Conservation (phyloP, 2,888 invertebrate genomes). For the Meta bourneti region DNA sequence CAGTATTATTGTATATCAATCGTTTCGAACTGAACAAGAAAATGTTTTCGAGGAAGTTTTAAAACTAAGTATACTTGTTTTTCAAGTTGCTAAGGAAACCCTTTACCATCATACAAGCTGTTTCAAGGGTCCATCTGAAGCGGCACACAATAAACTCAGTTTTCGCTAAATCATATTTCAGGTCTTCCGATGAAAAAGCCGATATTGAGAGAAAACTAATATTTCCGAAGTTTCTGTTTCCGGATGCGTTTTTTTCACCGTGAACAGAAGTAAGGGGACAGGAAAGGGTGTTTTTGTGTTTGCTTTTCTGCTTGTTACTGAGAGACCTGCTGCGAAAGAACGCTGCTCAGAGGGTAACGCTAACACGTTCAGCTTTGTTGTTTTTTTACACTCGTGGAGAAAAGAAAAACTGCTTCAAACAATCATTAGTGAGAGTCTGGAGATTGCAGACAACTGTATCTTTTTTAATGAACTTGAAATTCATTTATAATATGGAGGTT, state of each 20-base stretch:
- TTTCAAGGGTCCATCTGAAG: background rate
- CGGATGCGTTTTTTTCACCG: background rate
- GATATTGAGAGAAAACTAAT: conserved; percentile 42
- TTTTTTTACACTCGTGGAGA: background rate
- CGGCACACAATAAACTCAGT: conserved; percentile 12
- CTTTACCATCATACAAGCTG: background rate
- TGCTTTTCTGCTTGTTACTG: conserved; percentile 17
- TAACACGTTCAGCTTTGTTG: background rate
- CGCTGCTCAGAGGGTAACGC: background rate
- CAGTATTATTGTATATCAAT: too few species aligned
- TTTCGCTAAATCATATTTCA: conserved; percentile 12
- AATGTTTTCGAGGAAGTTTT: background rate
- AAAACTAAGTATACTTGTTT: background rate
- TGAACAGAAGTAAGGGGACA: background rate
- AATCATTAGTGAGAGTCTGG: too few species aligned
- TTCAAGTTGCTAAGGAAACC: background rate
- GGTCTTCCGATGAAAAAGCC: conserved; percentile 10
- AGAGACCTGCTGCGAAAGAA: background rate
- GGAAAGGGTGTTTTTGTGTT: background rate
- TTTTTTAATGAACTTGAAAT: too few species aligned
- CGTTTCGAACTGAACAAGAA: background rate
- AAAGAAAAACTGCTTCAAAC: background rate
- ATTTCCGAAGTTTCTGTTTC: conserved; percentile 27
- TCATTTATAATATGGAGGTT: too few species aligned
- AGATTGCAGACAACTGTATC: too few species aligned